Percentiles rank a stretch among this genome's conserved stretches.
phyloP scores from a whole-genome alignment of 2,888 invertebrate species.

The Perdita meconis region DNA sequence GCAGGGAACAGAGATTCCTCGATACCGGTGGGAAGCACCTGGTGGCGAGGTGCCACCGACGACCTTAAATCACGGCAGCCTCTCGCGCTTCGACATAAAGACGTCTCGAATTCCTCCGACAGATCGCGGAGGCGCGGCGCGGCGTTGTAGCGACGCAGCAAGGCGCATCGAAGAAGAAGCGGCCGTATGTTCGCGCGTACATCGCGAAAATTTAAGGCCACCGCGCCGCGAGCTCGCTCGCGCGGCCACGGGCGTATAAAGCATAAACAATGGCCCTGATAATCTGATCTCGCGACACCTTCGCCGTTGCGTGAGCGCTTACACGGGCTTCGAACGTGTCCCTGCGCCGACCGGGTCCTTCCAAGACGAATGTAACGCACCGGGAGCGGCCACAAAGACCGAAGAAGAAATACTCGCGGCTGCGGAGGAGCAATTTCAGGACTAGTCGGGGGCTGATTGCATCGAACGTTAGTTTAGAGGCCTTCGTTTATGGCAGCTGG shows the following conservation, averaged over 20 bases:
- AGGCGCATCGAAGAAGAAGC: slow-evolving; percentile 35
- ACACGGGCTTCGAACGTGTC: slow-evolving; percentile 40
- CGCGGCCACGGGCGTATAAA: slow-evolving; percentile 60
- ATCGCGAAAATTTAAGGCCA: slow-evolving; percentile 67
- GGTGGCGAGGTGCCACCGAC: slow-evolving; percentile 45
- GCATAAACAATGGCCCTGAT: slow-evolving; percentile 71
- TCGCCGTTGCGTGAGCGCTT: slow-evolving; percentile 34
- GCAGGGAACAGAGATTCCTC: slow-evolving; percentile 41
- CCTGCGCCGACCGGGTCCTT: background rate
- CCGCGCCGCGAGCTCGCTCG: slow-evolving; percentile 11
- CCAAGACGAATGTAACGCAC: slow-evolving; percentile 57
- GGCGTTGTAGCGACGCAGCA: slow-evolving; percentile 27
- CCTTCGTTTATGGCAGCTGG: slow-evolving; percentile 35
- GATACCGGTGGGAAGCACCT: slow-evolving; percentile 13
- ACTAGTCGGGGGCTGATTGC: slow-evolving; percentile 68
- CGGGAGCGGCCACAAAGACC: slow-evolving; percentile 45
- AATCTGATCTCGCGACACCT: slow-evolving; percentile 71
- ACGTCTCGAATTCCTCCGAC: slow-evolving; percentile 58
- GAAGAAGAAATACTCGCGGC: slow-evolving; percentile 2
- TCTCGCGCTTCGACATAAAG: slow-evolving; percentile 64
- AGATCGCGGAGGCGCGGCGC: slow-evolving; percentile 32
- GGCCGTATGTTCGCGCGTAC: slow-evolving; percentile 43
- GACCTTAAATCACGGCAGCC: slow-evolving; percentile 59
- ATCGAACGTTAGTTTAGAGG: slow-evolving; percentile 48
- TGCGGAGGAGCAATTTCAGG: slow-evolving; percentile 69